Conservation (phyloP, 2,113 vertebrate species). For the Rana temporaria region DNA sequence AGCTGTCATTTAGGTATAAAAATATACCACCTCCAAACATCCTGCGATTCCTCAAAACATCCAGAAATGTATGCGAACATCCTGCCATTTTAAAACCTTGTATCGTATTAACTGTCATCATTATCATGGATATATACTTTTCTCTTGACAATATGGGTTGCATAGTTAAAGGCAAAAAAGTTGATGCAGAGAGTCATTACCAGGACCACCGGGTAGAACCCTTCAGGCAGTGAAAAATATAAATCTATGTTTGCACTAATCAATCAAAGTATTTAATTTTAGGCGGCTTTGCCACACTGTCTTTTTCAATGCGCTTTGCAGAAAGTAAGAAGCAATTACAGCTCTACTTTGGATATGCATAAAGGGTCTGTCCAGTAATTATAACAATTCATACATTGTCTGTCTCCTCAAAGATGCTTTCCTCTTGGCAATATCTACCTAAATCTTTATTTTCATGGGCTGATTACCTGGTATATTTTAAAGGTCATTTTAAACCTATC, state of each 20-base stretch:
- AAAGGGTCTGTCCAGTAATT: too few species aligned
- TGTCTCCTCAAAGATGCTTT: too few species aligned
- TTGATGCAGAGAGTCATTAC: conserved; percentile 17
- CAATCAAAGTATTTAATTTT: neutral
- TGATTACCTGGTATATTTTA: too few species aligned
- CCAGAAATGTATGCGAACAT: conserved; percentile 38
- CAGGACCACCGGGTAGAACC: conserved; percentile 12
- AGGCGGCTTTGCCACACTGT: neutral
- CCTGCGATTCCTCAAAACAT: conserved; percentile 41
- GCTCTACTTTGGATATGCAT: too few species aligned
- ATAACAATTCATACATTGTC: too few species aligned
- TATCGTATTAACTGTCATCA: conserved; percentile 39
- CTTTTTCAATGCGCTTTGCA: too few species aligned
- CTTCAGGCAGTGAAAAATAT: conserved; percentile 20
- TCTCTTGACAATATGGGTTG: conserved; percentile 21
- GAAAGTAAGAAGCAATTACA: too few species aligned
- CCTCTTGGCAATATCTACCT: too few species aligned
- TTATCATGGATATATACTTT: conserved; percentile 21
- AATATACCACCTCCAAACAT: conserved; percentile 39
- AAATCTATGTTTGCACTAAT: conserved; percentile 3
- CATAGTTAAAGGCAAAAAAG: conserved; percentile 17
- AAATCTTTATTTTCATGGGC: too few species aligned
- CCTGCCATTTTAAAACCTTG: conserved; percentile 33
- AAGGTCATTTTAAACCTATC: too few species aligned
- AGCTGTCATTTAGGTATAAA: conserved; percentile 42